Conservation (phyloP, 2,797 vertebrate species). For the Acanthopagrus latus region DNA sequence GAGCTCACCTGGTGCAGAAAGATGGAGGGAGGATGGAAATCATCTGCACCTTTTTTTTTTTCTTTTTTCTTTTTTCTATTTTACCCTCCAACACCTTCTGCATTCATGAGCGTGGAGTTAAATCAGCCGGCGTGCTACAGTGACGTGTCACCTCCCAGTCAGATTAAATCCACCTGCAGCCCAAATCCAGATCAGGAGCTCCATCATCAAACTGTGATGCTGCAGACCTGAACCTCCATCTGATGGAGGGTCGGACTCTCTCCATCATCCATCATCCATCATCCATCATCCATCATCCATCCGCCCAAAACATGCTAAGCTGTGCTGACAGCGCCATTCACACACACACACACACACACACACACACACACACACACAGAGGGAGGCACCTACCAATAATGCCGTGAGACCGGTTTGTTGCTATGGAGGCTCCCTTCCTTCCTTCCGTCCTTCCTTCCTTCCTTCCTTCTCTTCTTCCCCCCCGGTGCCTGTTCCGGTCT, state of each 20-base stretch:
- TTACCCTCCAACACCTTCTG: accelerated
- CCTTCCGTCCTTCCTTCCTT: too few species aligned
- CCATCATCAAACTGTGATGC: neutral
- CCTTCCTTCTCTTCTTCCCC: neutral
- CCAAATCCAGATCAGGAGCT: neutral
- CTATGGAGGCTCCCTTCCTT: conserved; percentile 69
- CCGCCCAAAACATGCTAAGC: conserved; percentile 49
- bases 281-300: too few species aligned
- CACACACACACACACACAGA: conserved; percentile 24
- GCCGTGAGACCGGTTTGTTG: conserved; percentile 76
- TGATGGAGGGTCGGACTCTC: conserved; percentile 2
- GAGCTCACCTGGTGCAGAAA: conserved; percentile 1
- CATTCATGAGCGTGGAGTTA: too few species aligned
- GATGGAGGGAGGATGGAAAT: neutral
- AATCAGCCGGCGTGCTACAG: neutral
- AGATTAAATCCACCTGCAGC: conserved; percentile 4
- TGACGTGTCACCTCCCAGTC: neutral
- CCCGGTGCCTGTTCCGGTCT: conserved; percentile 16
- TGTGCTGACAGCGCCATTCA: conserved; percentile 47
- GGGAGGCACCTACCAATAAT: conserved; percentile 74
- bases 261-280: neutral
- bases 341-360: conserved; percentile 31
- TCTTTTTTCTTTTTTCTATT: too few species aligned
- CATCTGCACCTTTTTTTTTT: neutral
- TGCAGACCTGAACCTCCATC: neutral